These are phyloP conservation scores for Urocynchramus pylzowi DNA, from an alignment of 2,113 vertebrate species.

Conservation along the genomic window DNA sequence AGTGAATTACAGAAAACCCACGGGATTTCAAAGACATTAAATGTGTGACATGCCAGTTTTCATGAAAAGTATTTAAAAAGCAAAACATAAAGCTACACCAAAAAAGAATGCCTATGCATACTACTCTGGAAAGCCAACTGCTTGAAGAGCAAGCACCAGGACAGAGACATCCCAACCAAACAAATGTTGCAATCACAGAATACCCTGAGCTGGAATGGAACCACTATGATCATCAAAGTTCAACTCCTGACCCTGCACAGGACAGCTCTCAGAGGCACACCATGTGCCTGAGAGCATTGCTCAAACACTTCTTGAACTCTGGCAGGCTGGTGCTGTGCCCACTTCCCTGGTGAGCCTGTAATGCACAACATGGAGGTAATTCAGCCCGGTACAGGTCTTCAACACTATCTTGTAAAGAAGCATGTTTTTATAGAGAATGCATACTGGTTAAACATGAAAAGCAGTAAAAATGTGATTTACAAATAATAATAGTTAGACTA, in stretches of 20 bases:
- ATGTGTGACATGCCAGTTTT: not conserved
- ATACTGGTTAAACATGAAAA: not conserved
- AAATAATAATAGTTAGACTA: not conserved
- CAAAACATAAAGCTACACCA: not conserved
- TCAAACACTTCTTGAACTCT: not conserved
- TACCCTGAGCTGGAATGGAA: not conserved
- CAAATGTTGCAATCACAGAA: not conserved
- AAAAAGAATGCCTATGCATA: not conserved
- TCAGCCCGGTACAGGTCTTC: not conserved
- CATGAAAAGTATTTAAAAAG: not conserved
- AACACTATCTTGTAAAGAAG: not conserved
- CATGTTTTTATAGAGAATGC: not conserved
- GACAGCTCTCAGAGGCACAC: not conserved
- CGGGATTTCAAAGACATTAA: not conserved
- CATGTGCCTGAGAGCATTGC: not conserved
- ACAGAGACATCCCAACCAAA: not conserved
- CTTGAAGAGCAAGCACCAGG: not conserved
- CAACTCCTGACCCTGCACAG: not conserved
- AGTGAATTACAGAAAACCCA: not conserved
- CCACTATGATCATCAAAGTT: not conserved
- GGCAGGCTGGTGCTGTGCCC: not conserved
- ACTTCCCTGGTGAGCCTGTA: not conserved
- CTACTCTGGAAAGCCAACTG: not conserved
- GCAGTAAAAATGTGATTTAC: not conserved
- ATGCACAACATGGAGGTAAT: accelerated